These are phyloP conservation scores for Drosophila silvestris DNA, from an alignment of 2,888 invertebrate genomes.

Conservation along the genomic window DNA sequence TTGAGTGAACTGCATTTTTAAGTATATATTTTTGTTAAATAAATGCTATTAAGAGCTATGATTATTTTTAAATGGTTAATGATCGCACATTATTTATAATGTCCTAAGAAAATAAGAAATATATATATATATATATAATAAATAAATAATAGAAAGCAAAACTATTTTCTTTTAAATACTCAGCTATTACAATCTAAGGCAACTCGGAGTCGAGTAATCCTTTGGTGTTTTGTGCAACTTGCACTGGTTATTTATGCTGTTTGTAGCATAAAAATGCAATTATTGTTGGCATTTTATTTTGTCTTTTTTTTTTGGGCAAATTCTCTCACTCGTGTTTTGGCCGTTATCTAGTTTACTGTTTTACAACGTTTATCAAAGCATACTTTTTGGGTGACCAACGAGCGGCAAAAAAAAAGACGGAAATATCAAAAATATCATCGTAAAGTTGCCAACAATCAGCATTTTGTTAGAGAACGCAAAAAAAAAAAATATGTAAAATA, in stretches of 20 bases:
- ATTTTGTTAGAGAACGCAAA: slow-evolving; percentile 43
- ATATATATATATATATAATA: neutral
- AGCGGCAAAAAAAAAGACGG: slow-evolving; percentile 11
- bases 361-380: slow-evolving; percentile 52
- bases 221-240: neutral
- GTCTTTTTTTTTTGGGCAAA: slow-evolving; percentile 25
- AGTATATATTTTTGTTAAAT: neutral
- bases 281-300: slow-evolving; percentile 54
- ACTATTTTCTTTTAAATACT: neutral
- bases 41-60: neutral
- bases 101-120: neutral
- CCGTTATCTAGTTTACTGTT: slow-evolving; percentile 45
- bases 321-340: slow-evolving; percentile 28
- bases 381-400: slow-evolving; percentile 41
- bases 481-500: neutral
- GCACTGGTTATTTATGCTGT: slow-evolving; percentile 58
- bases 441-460: slow-evolving; percentile 68
- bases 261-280: slow-evolving; percentile 73
- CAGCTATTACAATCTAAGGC: neutral
- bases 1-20: neutral
- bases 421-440: slow-evolving; percentile 48
- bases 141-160: neutral
- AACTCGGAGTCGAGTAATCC: slow-evolving; percentile 1
- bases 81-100: neutral
- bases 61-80: neutral